Base-by-base conservation (phyloP, 2,113 vertebrate genomes). In the Nettapus auritus region DNA sequence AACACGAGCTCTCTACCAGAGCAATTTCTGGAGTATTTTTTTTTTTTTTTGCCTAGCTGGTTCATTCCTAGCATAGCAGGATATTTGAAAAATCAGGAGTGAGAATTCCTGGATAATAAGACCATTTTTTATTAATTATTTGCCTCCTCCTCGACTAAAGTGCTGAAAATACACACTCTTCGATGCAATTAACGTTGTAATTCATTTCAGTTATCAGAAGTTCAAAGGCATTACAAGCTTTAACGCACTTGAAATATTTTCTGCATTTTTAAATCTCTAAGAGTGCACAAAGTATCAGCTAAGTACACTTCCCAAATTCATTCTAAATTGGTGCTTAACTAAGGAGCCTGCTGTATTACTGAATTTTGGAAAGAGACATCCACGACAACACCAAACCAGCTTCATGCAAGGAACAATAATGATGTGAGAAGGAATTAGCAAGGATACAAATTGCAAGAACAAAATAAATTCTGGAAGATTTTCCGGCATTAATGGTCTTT, bases 261-360 rank as follows among this genome's bases (percentile, higher is more conserved):
- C 77, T 55, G 79, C n/a, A 84, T 90, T 78, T 95, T 86, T 77
- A 63, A 66, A 92, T 90, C 42, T 80, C 68, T 50, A 20, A 67
- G 10, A 87, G 22, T 2, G 9, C 25, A 48, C 16, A 95, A 97
- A 95, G 81, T 79, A 94, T 90, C 22, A 84, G 56, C 90, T 84
- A 95, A 96, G 91, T 71, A 91, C 40, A 44, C 75, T 74, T 69
- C 74, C 92, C 97, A 83, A 81, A 93, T 94, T 96, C 95, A 79
- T 85, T 96, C 92, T 89, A 76, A 96, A 96, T 31, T 91, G 84
- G 63, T 93, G 77, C 71, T 55, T 91, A 97, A 95, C 86, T 70
- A 96, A 94, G 90, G 76, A 84, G 62, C 90, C 73, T 94, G 73
- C 85, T 88, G 64, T 79, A 89, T 87, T 84, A 95, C 6, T 56